A percentile compares a stretch with the other conserved stretches of the same genome.
Conservation (phyloP, 1,140 invertebrate species). For the Tachypleus tridentatus region DNA sequence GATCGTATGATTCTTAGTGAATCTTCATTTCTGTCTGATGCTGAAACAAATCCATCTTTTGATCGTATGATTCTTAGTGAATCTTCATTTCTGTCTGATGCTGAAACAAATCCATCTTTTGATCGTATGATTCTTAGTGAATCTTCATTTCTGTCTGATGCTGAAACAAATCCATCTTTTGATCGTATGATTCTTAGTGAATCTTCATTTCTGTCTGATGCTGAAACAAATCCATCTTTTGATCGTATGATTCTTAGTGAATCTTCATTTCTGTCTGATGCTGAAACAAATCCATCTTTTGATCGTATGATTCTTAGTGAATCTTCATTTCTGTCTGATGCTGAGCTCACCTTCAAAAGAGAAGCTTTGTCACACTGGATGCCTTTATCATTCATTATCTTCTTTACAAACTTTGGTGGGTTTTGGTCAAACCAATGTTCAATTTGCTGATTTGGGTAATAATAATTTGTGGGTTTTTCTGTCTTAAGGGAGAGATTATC, state of each 20-base stretch:
- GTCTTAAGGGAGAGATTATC: too few species aligned
- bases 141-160: not conserved
- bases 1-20: conserved; percentile 9
- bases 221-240: conserved; percentile 15
- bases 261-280: not conserved
- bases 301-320: conserved; percentile 9
- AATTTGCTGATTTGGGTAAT: too few species aligned
- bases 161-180: conserved; percentile 15
- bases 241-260: conserved; percentile 9
- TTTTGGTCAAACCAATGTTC: too few species aligned
- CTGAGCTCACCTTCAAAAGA: not conserved
- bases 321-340: too few species aligned
- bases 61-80: conserved; percentile 9
- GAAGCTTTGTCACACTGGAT: conserved; percentile 14
- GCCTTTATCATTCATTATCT: conserved; percentile 14
- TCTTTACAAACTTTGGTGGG: not conserved
- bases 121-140: conserved; percentile 9
- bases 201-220: not conserved
- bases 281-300: conserved; percentile 15
- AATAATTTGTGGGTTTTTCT: too few species aligned
- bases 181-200: conserved; percentile 9
- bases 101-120: conserved; percentile 15
- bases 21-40: not conserved
- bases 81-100: not conserved
- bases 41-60: conserved; percentile 15